A percentile compares a stretch with the other conserved stretches of the same genome.
Evolutionary conservation across 2,888 invertebrate genomes (phyloP).

Genomic region (Hemistola chrysoprasaria): DNA sequence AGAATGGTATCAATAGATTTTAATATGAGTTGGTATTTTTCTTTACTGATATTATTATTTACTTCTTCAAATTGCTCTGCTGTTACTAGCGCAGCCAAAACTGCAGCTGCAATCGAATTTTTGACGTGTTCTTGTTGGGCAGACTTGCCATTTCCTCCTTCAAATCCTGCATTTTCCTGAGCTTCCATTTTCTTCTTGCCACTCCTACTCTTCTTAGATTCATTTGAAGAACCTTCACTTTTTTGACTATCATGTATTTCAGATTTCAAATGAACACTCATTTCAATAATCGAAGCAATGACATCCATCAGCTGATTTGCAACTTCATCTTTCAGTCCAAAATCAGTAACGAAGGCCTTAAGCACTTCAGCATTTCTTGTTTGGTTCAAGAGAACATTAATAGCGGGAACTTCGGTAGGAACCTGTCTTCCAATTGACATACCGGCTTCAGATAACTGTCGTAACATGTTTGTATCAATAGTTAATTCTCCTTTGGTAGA

Average conservation of each 20-base stretch:
- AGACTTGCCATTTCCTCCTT: conserved; percentile 49
- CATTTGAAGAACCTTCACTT: conserved; percentile 42
- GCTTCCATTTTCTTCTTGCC: conserved; percentile 53
- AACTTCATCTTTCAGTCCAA: conserved; percentile 76
- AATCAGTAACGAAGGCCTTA: conserved; percentile 74
- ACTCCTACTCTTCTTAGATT: conserved; percentile 54
- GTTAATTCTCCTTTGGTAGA: conserved; percentile 83
- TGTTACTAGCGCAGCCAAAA: conserved; percentile 74
- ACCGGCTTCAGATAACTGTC: conserved; percentile 86
- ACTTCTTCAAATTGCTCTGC: conserved; percentile 76
- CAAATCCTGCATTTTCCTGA: conserved; percentile 39
- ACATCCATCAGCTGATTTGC: conserved; percentile 78
- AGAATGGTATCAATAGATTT: conserved; percentile 78
- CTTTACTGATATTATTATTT: conserved; percentile 73
- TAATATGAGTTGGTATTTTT: conserved; percentile 74
- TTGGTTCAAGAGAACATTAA: conserved; percentile 80
- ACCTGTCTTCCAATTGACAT: conserved; percentile 86
- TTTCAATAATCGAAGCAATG: conserved; percentile 75
- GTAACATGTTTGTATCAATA: conserved; percentile 84
- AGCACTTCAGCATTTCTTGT: conserved; percentile 74
- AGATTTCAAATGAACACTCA: conserved; percentile 73
- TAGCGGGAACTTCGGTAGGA: conserved; percentile 82
- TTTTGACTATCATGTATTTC: conserved; percentile 59
- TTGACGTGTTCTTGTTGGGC: conserved; percentile 76
- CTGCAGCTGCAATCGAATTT: conserved; percentile 78